A percentile compares a stretch with the other conserved stretches of the same genome.
Conservation (phyloP, 2,113 vertebrate genomes). For the Cryptotis parvus region DNA sequence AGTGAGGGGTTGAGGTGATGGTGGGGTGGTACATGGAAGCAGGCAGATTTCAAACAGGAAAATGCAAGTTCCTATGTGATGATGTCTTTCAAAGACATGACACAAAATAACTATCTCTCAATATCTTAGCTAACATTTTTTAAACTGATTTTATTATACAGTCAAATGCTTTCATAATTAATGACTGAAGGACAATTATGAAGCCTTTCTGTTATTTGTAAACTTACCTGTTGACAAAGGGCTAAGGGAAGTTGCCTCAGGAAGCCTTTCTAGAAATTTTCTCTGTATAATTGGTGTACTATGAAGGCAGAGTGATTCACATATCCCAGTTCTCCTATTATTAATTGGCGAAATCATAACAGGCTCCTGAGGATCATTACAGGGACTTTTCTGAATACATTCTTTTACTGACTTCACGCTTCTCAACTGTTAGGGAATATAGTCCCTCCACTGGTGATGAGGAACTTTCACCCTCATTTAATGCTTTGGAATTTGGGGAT, state of each 20-base stretch:
- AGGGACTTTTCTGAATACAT: conserved; percentile 62
- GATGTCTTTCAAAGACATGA: conserved; percentile 26
- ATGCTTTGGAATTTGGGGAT: conserved; percentile 84
- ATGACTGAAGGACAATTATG: not conserved
- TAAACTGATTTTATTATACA: conserved; percentile 15
- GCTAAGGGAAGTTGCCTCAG: conserved; percentile 89
- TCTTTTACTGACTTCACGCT: conserved; percentile 77
- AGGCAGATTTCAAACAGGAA: conserved; percentile 5
- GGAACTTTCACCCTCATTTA: conserved; percentile 78
- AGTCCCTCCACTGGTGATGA: conserved; percentile 80
- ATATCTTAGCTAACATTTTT: conserved; percentile 31
- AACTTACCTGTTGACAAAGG: conserved; percentile 91
- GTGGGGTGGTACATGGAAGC: not conserved
- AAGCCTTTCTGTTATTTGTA: not conserved
- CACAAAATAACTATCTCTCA: not conserved
- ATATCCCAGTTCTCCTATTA: conserved; percentile 75
- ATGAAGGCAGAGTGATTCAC: conserved; percentile 86
- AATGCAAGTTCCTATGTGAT: conserved; percentile 9
- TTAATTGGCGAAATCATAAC: conserved; percentile 82
- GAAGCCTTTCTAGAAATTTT: conserved; percentile 79
- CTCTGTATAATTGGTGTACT: conserved; percentile 91
- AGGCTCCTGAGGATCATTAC: conserved; percentile 61
- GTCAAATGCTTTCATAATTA: conserved; percentile 24
- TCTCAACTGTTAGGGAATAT: conserved; percentile 58
- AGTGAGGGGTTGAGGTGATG: no score